Conservation (phyloP, 1,140 invertebrate species). For the Drosophila saltans region DNA sequence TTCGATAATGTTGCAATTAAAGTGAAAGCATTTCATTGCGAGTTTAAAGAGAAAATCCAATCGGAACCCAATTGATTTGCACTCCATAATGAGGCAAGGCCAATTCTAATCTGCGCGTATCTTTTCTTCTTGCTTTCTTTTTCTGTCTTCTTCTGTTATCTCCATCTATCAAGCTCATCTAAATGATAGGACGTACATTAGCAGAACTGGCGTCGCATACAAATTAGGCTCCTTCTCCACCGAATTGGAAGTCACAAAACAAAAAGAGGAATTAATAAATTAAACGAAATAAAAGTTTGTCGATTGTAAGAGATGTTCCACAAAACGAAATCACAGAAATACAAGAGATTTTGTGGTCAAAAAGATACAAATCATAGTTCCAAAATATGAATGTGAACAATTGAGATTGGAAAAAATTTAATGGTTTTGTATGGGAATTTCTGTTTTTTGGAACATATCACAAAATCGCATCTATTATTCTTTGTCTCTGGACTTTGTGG, state of each 20-base stretch:
- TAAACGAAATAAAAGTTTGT: constrained; percentile 65
- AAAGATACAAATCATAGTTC: too few relatives aligned
- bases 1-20: constrained; percentile 69
- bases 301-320: constrained; percentile 27
- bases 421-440: not conserved
- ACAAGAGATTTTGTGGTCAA: not conserved
- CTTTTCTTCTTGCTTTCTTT: constrained; percentile 17
- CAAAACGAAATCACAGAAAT: not conserved
- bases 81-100: constrained; percentile 43
- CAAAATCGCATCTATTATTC: constrained; percentile 19
- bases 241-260: constrained; percentile 29
- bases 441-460: not conserved
- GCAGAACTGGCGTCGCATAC: constrained; percentile 71
- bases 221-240: constrained; percentile 55
- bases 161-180: constrained; percentile 52
- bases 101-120: constrained; percentile 36
- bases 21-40: constrained; percentile 67
- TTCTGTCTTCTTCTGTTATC: constrained; percentile 4
- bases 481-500: constrained; percentile 34
- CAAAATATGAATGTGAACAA: not conserved
- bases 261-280: constrained; percentile 72
- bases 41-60: constrained; percentile 20
- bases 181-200: constrained; percentile 77
- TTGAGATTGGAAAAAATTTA: not conserved
- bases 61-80: constrained; percentile 62